Evolutionary conservation across 2,888 invertebrate species (phyloP).

Genomic region (Leptopilina myrica): DNA sequence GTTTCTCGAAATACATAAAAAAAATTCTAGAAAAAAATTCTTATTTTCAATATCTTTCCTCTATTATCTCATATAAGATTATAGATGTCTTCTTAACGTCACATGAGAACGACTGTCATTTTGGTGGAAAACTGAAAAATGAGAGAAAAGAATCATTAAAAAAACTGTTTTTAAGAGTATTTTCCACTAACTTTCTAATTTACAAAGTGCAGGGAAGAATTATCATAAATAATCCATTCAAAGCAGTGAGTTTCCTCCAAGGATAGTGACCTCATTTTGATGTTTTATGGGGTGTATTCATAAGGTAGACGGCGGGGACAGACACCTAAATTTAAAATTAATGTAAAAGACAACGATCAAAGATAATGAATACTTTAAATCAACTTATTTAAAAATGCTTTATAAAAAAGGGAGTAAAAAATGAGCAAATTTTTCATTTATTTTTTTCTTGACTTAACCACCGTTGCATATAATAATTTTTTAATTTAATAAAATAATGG

Average conservation of each 20-base stretch:
- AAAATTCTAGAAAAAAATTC: too few species aligned
- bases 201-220: slow-evolving; percentile 8
- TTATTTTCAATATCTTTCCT: too few species aligned
- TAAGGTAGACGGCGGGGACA: neutral
- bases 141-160: neutral
- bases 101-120: neutral
- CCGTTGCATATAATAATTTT: neutral
- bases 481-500: too few species aligned
- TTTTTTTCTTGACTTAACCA: too few species aligned
- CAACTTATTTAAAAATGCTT: neutral
- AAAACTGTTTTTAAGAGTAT: neutral
- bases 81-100: too few species aligned
- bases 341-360: slow-evolving; percentile 24
- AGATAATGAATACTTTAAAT: slow-evolving; percentile 22
- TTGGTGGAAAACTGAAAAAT: neutral
- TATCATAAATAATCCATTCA: slow-evolving; percentile 35
- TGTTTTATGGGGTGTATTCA: neutral
- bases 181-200: slow-evolving; percentile 21
- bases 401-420: neutral
- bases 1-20: too few species aligned
- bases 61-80: too few species aligned
- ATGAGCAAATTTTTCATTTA: neutral
- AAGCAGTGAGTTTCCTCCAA: slow-evolving; percentile 3
- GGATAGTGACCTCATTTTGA: neutral
- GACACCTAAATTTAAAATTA: neutral